These are phyloP conservation scores for Drosophila cognata DNA, from an alignment of 2,888 invertebrate genomes.

Conservation along the genomic window DNA sequence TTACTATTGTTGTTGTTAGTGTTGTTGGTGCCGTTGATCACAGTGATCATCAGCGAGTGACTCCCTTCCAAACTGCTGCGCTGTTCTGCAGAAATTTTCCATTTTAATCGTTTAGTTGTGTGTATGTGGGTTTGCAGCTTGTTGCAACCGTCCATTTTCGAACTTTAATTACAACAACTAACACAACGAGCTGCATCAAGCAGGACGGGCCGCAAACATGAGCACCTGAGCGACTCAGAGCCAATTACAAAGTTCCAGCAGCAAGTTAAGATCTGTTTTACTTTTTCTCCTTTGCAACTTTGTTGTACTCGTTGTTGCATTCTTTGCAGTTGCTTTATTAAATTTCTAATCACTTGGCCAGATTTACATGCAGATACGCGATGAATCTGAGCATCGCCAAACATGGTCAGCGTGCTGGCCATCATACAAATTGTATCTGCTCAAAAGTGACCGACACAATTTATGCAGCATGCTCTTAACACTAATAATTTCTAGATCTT, in stretches of 20 bases:
- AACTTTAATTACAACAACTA: constrained; percentile 79
- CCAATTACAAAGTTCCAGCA: constrained; percentile 66
- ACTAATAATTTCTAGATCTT: neutral
- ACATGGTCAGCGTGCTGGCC: constrained; percentile 3
- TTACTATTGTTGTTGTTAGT: constrained; percentile 20
- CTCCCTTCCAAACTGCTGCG: constrained; percentile 29
- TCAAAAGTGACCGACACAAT: neutral
- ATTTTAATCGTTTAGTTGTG: constrained; percentile 56
- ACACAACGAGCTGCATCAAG: constrained; percentile 62
- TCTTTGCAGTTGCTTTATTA: constrained; percentile 58
- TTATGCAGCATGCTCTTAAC: neutral
- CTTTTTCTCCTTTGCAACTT: constrained; percentile 42
- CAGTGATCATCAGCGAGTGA: constrained; percentile 61
- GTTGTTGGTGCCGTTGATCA: constrained; percentile 55
- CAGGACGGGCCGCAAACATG: constrained; percentile 38
- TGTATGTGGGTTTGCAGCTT: constrained; percentile 29
- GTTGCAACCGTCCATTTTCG: constrained; percentile 69
- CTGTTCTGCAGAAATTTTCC: constrained; percentile 48
- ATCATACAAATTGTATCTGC: constrained; percentile 2
- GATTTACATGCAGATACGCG: constrained; percentile 49
- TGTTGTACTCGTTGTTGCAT: constrained; percentile 35
- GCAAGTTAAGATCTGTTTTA: constrained; percentile 63
- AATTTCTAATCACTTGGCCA: constrained; percentile 58
- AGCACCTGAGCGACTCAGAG: constrained; percentile 10
- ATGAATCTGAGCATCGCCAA: constrained; percentile 10